Evolutionary conservation across 2,113 vertebrate genomes (phyloP), one percentile per base, ranked within the genome.

Genomic region (Aptenodytes patagonicus): DNA sequence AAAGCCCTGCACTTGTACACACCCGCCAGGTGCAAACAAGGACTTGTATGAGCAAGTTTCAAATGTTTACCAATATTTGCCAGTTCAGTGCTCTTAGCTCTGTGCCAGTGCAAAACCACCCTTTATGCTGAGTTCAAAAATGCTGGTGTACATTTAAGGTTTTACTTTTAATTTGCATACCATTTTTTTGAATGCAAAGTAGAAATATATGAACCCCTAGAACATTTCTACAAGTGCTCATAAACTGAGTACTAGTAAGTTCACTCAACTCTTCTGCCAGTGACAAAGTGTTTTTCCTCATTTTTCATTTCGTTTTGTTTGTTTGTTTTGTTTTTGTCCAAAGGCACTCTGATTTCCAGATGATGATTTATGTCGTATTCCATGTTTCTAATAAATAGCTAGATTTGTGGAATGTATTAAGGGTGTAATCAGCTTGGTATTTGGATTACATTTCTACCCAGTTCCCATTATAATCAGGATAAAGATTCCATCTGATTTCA

Each of bases 401-500:
- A 83, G 32, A 80, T 81, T 79, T 95, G 57, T 73, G 38, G 38
- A 87, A 62, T 46, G 3, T 40, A 58, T 89, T 90, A 93, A 76
- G 47, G 32, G 57, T 25, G 26, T 79, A 75, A 89, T 83, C 69
- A 91, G 64, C 31, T 65, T 73, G 70, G 71, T 85, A 83, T 91
- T 91, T 77, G 60, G 60, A 88, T 75, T 92, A 82, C 9, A 34
- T 73, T 87, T 90, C 52, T 70, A 62, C 46, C 38, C 62, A 86
- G 26, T 55, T 90, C 38, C 69, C 46, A 58, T 73, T 71, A 65
- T 47, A 90, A 80, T 61, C 24, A 89, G 47, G 61, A 78, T 82
- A 81, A 93, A 94, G 81, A 76, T 32, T 92, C 16, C 9, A 16
- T 86, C 77, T 83, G 76, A 83, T 91, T 95, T 95, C 81, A 81